Percentiles rank a stretch among this genome's conserved stretches.
These are phyloP conservation scores for Otolemur garnettii DNA, from an alignment of 2,113 vertebrate genomes.

Conservation along the genomic window DNA sequence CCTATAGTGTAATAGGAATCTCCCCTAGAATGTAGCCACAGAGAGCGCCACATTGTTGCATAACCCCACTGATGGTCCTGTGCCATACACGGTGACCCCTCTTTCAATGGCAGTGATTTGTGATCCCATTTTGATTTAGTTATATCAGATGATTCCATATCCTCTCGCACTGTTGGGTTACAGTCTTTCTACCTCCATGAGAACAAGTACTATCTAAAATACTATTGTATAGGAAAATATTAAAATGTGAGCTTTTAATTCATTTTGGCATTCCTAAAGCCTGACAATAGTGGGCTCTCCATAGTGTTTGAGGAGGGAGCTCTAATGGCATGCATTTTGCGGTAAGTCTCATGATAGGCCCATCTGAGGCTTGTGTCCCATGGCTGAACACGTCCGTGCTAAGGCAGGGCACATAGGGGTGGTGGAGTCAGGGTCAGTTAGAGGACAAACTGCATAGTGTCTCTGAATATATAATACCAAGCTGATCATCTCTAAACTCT, in stretches of 20 bases:
- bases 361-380: background rate
- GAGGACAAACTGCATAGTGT: background rate
- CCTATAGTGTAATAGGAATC: background rate
- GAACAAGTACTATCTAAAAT: constrained; percentile 41
- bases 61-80: background rate
- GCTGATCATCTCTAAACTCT: background rate
- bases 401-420: background rate
- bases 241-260: background rate
- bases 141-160: background rate
- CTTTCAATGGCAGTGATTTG: background rate
- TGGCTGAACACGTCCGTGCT: background rate
- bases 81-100: background rate
- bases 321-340: background rate
- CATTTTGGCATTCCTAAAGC: background rate
- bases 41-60: background rate
- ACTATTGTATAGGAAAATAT: background rate
- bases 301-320: background rate
- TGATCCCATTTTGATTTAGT: background rate
- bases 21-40: background rate
- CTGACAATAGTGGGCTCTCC: background rate
- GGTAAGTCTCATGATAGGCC: background rate
- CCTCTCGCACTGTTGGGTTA: background rate
- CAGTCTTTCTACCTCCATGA: background rate
- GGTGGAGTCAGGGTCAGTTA: background rate
- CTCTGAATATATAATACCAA: background rate